phyloP scores from a whole-genome alignment of 2,113 vertebrate genomes.

The Carassius auratus region DNA sequence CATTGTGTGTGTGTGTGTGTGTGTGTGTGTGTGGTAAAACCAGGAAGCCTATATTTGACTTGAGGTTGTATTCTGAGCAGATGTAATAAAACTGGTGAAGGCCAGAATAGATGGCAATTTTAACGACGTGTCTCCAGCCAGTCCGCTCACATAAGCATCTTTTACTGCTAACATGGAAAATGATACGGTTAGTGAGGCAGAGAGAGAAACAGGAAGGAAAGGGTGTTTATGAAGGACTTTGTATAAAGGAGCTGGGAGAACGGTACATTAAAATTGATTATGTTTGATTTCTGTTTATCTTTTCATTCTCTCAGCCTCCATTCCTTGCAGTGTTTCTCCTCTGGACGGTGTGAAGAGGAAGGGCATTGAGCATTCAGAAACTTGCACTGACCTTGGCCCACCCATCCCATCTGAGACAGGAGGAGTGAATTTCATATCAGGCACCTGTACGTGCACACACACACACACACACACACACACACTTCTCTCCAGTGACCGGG shows the following conservation, averaged over 20 bases:
- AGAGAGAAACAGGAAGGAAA: background rate
- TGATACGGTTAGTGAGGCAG: background rate
- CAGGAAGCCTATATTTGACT: background rate
- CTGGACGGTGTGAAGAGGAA: conserved; percentile 10
- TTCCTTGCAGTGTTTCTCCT: background rate
- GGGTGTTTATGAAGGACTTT: background rate
- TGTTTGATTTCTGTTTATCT: background rate
- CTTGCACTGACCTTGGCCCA: conserved; percentile 51
- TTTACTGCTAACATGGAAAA: background rate
- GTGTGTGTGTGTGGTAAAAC: background rate
- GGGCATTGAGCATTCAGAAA: conserved; percentile 45
- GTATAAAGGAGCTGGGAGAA: background rate
- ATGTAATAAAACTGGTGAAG: conserved; percentile 61
- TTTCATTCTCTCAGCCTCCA: conserved; percentile 5
- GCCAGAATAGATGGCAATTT: conserved; percentile 54
- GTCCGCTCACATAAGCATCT: conserved; percentile 42
- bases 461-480: conserved; percentile 19
- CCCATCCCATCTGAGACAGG: conserved; percentile 47
- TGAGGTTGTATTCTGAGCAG: conserved; percentile 43
- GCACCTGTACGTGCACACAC: background rate
- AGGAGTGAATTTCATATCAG: conserved; percentile 37
- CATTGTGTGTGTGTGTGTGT: no score
- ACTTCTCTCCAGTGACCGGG: conserved; percentile 50
- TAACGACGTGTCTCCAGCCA: conserved; percentile 54
- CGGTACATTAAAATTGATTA: background rate